These are phyloP conservation scores for Callaeas wilsoni DNA, from an alignment of 2,113 vertebrate genomes.

Conservation along the genomic window DNA sequence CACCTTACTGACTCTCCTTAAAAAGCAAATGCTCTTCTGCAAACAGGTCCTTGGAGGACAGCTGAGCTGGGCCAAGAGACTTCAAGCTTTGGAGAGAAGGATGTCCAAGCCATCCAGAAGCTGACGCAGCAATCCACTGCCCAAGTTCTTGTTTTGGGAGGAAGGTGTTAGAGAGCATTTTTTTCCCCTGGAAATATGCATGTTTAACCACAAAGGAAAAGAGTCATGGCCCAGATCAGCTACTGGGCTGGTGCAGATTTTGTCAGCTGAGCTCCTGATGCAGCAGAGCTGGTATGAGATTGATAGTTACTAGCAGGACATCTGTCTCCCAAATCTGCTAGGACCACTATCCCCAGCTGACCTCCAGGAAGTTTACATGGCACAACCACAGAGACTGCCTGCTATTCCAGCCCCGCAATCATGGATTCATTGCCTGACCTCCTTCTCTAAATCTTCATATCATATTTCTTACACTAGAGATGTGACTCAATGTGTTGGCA, in stretches of 20 bases:
- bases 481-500: constrained; percentile 53
- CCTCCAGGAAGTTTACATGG: not conserved
- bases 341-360: constrained; percentile 44
- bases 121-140: constrained; percentile 16
- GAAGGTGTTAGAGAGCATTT: constrained; percentile 39
- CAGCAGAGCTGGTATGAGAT: not conserved
- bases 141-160: not conserved
- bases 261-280: not conserved
- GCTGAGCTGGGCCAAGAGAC: not conserved
- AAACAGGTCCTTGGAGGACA: not conserved
- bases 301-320: not conserved
- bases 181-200: not conserved
- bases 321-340: not conserved
- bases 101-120: not conserved
- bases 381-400: not conserved
- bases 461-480: constrained; percentile 52
- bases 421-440: constrained; percentile 35
- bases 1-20: not conserved
- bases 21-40: not conserved
- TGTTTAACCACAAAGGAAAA: constrained; percentile 21
- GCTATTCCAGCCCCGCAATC: constrained; percentile 30
- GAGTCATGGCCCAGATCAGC: not conserved
- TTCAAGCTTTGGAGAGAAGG: not conserved
- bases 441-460: constrained; percentile 42
- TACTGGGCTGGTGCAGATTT: not conserved